Evolutionary conservation across 2,113 vertebrate genomes (phyloP), one percentile per base, ranked within the genome.

Genomic region (Balaenoptera acutorostrata): DNA sequence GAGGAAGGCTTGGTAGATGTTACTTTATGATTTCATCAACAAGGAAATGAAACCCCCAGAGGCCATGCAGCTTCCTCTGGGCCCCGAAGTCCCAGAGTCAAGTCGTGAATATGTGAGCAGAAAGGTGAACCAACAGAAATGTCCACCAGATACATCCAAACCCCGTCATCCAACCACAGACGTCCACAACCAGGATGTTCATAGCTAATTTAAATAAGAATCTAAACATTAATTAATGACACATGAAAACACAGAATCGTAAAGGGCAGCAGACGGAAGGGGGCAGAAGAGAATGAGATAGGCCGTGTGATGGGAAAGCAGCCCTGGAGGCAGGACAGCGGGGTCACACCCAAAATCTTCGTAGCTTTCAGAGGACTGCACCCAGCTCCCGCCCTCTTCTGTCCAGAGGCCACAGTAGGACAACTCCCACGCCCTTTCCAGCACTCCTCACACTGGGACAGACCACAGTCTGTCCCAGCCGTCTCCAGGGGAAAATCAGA

Each of bases 271-370:
- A 13, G 23, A 2, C 36, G 77, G n/a, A 72, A 75, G 1, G 3
- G 2, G 12, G 6, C 5, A 23, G 9, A 61, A 74, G n/a, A 83
- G 12, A 64, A 59, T 11, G 49, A 63, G 18, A 25, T 13, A 23
- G 5, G 5, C 31, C 8, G 25, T 1, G 0, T 3, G 41, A 25
- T 7, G 9, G 2, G 41, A 44, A 23, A 63, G 46, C 23, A 59
- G 3, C 39, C 0, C 0, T 2, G 14, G 25, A 69, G 27, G 1
- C 4, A 8, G 21, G 8, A 11, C 10, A 2, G 2, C 17, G 5
- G 0, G 15, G n/a, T 15, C 31, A 3, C 9, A 36, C 11, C 14
- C 21, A 41, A 10, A 2, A 3, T 5, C 49, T 29, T 44, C 4
- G 0, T 6, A 5, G 3, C 33, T 84, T 59, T 71, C 64, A 31